Conservation (phyloP, 2,888 invertebrate genomes). For the Camponotus fellah region DNA sequence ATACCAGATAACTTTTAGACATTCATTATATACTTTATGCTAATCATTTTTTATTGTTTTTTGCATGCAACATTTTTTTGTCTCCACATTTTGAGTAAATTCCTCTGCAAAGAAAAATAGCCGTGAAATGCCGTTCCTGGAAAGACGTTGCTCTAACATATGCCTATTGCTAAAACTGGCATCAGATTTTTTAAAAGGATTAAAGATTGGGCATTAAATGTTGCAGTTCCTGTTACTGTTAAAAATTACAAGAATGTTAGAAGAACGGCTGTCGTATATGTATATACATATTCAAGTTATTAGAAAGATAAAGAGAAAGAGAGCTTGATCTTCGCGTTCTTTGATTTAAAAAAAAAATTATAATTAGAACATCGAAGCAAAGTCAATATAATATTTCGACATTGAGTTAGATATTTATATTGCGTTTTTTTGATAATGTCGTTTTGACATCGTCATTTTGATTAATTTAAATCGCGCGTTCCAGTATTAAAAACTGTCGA, state of each 20-base stretch:
- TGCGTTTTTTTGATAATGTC: constrained; percentile 30
- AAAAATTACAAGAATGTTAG: constrained; percentile 49
- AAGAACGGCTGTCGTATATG: constrained; percentile 16
- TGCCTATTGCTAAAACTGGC: constrained; percentile 29
- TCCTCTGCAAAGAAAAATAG: constrained; percentile 1
- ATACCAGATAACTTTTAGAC: not conserved
- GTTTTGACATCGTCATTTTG: constrained; percentile 16
- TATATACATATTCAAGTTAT: constrained; percentile 37
- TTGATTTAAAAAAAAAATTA: not conserved
- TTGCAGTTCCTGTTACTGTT: constrained; percentile 56
- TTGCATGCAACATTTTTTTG: constrained; percentile 14
- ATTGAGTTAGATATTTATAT: constrained; percentile 18
- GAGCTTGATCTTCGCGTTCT: constrained; percentile 21
- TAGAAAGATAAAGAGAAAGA: constrained; percentile 8
- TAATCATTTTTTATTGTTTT: not conserved
- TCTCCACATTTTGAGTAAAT: constrained; percentile 4
- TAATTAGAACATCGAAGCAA: constrained; percentile 14
- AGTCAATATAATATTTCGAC: not conserved
- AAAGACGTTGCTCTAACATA: constrained; percentile 9
- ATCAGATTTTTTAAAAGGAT: constrained; percentile 26
- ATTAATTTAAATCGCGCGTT: constrained; percentile 23
- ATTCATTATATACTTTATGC: not conserved
- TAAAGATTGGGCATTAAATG: constrained; percentile 49
- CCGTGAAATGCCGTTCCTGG: constrained; percentile 20
- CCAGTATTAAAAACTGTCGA: constrained; percentile 11